Evolutionary conservation across 2,113 vertebrate genomes (phyloP).

Genomic region (Atractosteus spatula): DNA sequence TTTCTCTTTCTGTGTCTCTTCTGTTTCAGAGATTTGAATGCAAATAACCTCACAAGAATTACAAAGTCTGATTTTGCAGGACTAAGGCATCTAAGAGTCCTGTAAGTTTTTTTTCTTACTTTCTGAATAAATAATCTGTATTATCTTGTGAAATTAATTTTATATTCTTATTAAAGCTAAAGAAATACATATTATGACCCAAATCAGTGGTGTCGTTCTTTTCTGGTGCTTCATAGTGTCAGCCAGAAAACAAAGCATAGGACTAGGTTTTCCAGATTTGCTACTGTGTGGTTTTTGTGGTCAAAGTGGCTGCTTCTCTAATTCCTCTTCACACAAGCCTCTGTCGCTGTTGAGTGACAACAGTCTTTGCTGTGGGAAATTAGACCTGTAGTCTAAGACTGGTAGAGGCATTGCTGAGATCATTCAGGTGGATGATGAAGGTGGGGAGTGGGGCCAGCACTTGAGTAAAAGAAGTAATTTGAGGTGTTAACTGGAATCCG

Average conservation of each 20-base stretch:
- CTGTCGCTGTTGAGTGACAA: neutral
- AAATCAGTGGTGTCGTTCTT: too few species aligned
- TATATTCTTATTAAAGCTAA: too few species aligned
- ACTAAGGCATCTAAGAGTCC: constrained; percentile 87
- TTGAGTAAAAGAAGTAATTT: constrained; percentile 24
- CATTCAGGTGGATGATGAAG: constrained; percentile 9
- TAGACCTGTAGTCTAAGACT: constrained; percentile 25
- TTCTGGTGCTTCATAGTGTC: too few species aligned
- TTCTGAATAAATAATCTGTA: neutral
- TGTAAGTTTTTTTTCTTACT: constrained; percentile 76
- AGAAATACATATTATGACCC: too few species aligned
- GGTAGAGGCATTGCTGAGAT: constrained; percentile 27
- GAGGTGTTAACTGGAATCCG: constrained; percentile 34
- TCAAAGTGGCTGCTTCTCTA: constrained; percentile 19
- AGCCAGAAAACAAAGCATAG: too few species aligned
- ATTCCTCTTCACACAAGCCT: neutral
- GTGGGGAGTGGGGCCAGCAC: constrained; percentile 8
- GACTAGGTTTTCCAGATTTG: too few species aligned
- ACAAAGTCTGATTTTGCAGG: constrained; percentile 93
- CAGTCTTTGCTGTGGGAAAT: constrained; percentile 20
- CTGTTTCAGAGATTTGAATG: constrained; percentile 88
- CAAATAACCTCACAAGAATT: constrained; percentile 97
- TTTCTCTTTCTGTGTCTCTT: constrained; percentile 13
- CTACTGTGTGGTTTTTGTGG: too few species aligned
- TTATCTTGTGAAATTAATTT: too few species aligned